Percentiles rank a stretch among this genome's conserved stretches.
Conservation (phyloP, 2,888 invertebrate genomes). For the Lycia hirtaria region DNA sequence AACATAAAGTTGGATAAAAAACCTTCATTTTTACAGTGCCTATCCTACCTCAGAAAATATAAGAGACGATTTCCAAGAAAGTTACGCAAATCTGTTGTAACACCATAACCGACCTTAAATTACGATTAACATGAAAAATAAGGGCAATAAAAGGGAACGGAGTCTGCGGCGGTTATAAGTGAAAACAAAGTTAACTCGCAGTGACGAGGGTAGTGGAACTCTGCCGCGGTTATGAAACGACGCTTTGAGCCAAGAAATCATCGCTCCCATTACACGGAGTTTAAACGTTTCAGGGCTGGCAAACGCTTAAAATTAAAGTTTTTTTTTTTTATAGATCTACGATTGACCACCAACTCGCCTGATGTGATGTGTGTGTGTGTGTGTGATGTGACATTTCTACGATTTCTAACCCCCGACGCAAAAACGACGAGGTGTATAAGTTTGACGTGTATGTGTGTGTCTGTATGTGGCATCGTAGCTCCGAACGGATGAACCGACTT, state of each 20-base stretch:
- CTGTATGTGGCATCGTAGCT: too few relatives aligned
- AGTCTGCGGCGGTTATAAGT: slow-evolving; percentile 58
- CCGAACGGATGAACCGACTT: too few relatives aligned
- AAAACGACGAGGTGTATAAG: too few relatives aligned
- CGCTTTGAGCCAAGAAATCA: slow-evolving; percentile 76
- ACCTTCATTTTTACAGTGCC: too few relatives aligned
- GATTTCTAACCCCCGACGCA: too few relatives aligned
- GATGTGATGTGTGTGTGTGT: too few relatives aligned
- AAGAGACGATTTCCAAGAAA: slow-evolving; percentile 12
- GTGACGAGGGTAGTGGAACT: slow-evolving; percentile 69
- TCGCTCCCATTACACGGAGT: slow-evolving; percentile 66
- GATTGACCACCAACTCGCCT: too few relatives aligned
- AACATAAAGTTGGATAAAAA: too few relatives aligned
- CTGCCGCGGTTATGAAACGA: slow-evolving; percentile 61
- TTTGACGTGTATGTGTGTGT: too few relatives aligned
- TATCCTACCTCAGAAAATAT: too few relatives aligned
- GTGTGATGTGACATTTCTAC: too few relatives aligned
- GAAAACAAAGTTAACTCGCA: slow-evolving; percentile 68
- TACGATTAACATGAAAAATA: slow-evolving; percentile 42
- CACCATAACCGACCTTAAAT: slow-evolving; percentile 25
- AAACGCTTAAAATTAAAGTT: neutral
- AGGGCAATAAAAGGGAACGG: slow-evolving; percentile 50
- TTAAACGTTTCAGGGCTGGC: slow-evolving; percentile 60
- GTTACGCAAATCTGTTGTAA: slow-evolving; percentile 18
- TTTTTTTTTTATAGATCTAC: too few relatives aligned